Evolutionary conservation across 2,888 invertebrate species (phyloP), one percentile per base, ranked within the genome.

Genomic region (Poecilus cupreus): DNA sequence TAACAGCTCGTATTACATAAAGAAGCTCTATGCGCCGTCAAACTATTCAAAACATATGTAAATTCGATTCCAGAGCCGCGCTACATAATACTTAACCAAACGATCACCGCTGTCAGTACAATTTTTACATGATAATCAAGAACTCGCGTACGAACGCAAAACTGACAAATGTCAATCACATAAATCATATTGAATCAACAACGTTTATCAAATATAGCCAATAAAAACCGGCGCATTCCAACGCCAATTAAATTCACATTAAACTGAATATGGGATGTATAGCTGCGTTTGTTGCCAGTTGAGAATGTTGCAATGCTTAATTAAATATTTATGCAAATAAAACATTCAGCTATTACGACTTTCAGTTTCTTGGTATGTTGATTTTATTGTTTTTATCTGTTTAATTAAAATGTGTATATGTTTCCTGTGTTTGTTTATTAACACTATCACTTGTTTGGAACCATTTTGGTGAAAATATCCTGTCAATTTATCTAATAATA

Each of bases 201-300:
- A 10, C 13, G 32, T 68, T 68, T 22, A 68, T 32, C 13, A 68
- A 24, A 68, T 32, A 32, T 68, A 68, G 13, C 26, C 24, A 64
- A 22, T 64, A 2, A 49, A 49, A 49, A 49, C 1, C 10, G 10
- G 11, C 10, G 24, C 68, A 68, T 68, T n/a, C 68, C 68, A 68
- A n/a, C 22, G 11, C 13, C 46, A 46, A 74, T 74, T 43, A 72
- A 72, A 72, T 72, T 8, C 20, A 37, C 43, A 43, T 72, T 43
- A 72, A 72, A 72, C 11, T n/a, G 20, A 2, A 4, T 2, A 0
- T 57, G 11, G 8, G 5, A 22, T 60, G 6, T 24, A 60, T 22
- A 3, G 20, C 6, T 49, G 49, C n/a, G 16, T 16, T 4, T 49
- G 49, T 49, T 3, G 1, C 49, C 4, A 16, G 16, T 49, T 49